A percentile compares a stretch with the other conserved stretches of the same genome.
Conservation (phyloP, 2,888 invertebrate species). For the Caenorhabditis macrosperma region DNA sequence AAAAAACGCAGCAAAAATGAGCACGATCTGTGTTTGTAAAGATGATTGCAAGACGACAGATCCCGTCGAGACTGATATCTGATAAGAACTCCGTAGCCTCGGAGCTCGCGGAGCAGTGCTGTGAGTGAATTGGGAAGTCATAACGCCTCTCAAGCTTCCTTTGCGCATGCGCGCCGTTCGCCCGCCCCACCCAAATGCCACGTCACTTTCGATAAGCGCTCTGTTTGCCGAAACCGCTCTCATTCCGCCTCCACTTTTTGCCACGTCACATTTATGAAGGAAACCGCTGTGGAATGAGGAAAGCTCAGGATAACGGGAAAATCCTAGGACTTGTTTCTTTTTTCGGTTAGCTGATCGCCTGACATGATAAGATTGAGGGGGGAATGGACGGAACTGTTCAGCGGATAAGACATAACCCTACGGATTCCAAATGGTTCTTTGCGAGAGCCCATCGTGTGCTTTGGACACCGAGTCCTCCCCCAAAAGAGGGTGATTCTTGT, state of each 20-base stretch:
- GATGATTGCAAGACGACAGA: conserved; percentile 14
- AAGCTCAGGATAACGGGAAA: background rate
- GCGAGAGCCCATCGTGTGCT: too few species aligned
- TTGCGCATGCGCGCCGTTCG: background rate
- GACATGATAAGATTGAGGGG: too few species aligned
- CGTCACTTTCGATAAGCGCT: conserved; percentile 25
- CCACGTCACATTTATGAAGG: conserved; percentile 4
- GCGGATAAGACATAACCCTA: too few species aligned
- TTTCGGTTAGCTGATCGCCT: too few species aligned
- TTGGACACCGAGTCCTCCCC: background rate
- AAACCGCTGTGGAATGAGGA: background rate
- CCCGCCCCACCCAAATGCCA: conserved; percentile 1
- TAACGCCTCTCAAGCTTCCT: too few species aligned
- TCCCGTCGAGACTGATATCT: background rate
- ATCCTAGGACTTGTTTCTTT: too few species aligned
- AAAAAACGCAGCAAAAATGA: too few species aligned
- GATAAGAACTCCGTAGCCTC: too few species aligned
- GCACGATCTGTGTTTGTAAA: conserved; percentile 13
- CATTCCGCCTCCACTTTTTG: conserved; percentile 18
- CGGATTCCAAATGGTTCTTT: too few species aligned
- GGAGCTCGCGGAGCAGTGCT: too few species aligned
- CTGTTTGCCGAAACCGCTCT: conserved; percentile 28
- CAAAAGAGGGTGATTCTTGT: background rate
- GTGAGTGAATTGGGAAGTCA: too few species aligned
- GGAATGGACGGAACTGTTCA: too few species aligned